Percentiles rank a stretch among this genome's conserved stretches.
phyloP scores from a whole-genome alignment of 2,797 vertebrate genomes.

The Pseudomugil tenellus region DNA sequence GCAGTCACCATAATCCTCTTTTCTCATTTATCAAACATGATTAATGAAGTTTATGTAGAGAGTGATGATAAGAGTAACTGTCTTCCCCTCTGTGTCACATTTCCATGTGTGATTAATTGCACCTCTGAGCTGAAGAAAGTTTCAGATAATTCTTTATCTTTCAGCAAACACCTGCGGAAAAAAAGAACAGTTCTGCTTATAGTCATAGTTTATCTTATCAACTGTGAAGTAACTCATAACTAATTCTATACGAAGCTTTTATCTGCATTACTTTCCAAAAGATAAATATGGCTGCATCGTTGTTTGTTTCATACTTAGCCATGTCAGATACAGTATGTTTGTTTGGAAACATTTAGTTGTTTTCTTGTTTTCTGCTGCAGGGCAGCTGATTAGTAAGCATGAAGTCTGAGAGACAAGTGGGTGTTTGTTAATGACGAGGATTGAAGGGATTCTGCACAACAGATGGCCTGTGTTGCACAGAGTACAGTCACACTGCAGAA shows the following conservation, averaged over 20 bases:
- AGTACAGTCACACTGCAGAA: slow-evolving; percentile 24
- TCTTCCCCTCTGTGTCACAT: slow-evolving; percentile 22
- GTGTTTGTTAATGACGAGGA: slow-evolving; percentile 43
- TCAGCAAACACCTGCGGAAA: not conserved
- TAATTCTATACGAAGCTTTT: not conserved
- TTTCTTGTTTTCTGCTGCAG: slow-evolving; percentile 25
- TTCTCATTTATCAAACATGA: slow-evolving; percentile 26
- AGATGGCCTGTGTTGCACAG: slow-evolving; percentile 55
- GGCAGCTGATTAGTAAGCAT: slow-evolving; percentile 53
- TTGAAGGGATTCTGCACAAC: slow-evolving; percentile 44
- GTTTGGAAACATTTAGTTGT: slow-evolving; percentile 32
- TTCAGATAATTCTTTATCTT: slow-evolving; percentile 16
- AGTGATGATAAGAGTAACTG: slow-evolving; percentile 13
- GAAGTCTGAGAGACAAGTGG: slow-evolving; percentile 50
- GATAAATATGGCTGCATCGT: not conserved
- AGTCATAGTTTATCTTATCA: not conserved
- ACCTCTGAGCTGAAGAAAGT: not conserved
- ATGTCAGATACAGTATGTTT: slow-evolving; percentile 2
- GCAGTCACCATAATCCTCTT: slow-evolving; percentile 6
- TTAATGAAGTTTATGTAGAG: slow-evolving; percentile 31
- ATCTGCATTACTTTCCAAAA: slow-evolving; percentile 1
- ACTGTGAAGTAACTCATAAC: not conserved
- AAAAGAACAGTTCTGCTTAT: not conserved
- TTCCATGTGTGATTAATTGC: slow-evolving; percentile 41
- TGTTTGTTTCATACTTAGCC: not conserved